Conservation (phyloP, 2,888 invertebrate genomes). For the Abscondita cerata region DNA sequence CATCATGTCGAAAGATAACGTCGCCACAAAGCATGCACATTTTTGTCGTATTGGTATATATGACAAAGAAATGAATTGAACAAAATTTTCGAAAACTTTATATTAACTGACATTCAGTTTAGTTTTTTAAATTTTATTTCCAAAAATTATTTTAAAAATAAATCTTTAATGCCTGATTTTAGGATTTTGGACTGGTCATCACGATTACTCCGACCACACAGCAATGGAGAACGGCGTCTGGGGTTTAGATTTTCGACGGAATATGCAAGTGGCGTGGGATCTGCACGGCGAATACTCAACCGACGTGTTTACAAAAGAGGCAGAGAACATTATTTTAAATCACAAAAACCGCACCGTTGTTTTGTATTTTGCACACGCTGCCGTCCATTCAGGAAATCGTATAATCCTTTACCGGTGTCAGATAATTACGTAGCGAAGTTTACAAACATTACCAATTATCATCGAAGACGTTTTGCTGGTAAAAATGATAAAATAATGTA, state of each 20-base stretch:
- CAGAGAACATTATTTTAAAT: slow-evolving; percentile 58
- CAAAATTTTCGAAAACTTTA: too few relatives aligned
- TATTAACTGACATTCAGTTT: too few relatives aligned
- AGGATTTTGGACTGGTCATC: slow-evolving; percentile 87
- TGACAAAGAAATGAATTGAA: too few relatives aligned
- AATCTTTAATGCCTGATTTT: too few relatives aligned
- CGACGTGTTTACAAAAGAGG: slow-evolving; percentile 61
- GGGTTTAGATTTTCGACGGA: slow-evolving; percentile 73
- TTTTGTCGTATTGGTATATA: too few relatives aligned
- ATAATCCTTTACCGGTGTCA: slow-evolving; percentile 83
- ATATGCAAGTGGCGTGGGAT: slow-evolving; percentile 75
- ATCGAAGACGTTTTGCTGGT: slow-evolving; percentile 83
- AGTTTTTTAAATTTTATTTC: too few relatives aligned
- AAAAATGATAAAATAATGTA: slow-evolving; percentile 33
- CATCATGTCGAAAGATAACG: too few relatives aligned
- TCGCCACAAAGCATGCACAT: too few relatives aligned
- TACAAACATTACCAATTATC: slow-evolving; percentile 70
- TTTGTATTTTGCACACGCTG: slow-evolving; percentile 86
- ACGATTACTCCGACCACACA: slow-evolving; percentile 90
- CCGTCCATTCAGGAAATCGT: slow-evolving; percentile 89
- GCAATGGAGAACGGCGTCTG: slow-evolving; percentile 70
- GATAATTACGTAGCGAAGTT: slow-evolving; percentile 72
- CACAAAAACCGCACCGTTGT: slow-evolving; percentile 76
- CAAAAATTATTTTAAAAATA: too few relatives aligned
- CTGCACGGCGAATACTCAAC: slow-evolving; percentile 74